Evolutionary conservation across 1,140 invertebrate species (phyloP).

Genomic region (Helicoverpa zea): DNA sequence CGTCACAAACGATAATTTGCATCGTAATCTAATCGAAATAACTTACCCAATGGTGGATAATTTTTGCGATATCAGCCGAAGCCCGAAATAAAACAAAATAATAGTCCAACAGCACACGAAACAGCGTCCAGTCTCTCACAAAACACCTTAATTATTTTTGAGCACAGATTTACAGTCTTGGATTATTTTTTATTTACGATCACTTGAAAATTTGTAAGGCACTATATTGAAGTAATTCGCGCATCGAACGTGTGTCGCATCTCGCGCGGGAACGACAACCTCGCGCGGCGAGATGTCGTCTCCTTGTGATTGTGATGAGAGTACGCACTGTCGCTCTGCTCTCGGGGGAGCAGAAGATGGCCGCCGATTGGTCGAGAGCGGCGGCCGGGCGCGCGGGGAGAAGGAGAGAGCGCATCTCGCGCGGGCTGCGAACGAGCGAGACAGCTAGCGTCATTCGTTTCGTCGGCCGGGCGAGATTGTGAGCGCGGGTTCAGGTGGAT

Average conservation of each 20-base stretch:
- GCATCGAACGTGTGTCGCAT: constrained; percentile 70
- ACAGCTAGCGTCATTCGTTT: constrained; percentile 75
- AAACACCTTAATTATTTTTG: constrained; percentile 75
- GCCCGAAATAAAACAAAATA: constrained; percentile 69
- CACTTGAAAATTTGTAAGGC: constrained; percentile 71
- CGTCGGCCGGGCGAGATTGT: constrained; percentile 80
- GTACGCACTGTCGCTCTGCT: constrained; percentile 86
- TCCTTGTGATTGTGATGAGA: constrained; percentile 85
- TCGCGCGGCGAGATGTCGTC: constrained; percentile 84
- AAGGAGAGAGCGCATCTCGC: constrained; percentile 81
- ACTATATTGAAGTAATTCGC: constrained; percentile 66
- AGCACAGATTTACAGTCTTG: constrained; percentile 79
- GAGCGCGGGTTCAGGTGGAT: constrained; percentile 79
- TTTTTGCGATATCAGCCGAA: constrained; percentile 79
- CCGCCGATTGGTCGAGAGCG: constrained; percentile 83
- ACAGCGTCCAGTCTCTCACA: constrained; percentile 76
- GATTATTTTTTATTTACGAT: constrained; percentile 53
- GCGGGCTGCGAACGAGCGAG: constrained; percentile 72
- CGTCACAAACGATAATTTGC: constrained; percentile 82
- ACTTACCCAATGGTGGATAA: constrained; percentile 86
- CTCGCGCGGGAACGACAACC: constrained; percentile 81
- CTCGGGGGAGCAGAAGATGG: constrained; percentile 86
- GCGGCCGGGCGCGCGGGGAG: constrained; percentile 74
- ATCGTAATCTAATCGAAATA: constrained; percentile 85
- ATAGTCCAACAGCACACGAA: constrained; percentile 73